These are phyloP conservation scores for Ptychadena robeensis DNA, from an alignment of 2,797 vertebrate genomes.

Conservation along the genomic window DNA sequence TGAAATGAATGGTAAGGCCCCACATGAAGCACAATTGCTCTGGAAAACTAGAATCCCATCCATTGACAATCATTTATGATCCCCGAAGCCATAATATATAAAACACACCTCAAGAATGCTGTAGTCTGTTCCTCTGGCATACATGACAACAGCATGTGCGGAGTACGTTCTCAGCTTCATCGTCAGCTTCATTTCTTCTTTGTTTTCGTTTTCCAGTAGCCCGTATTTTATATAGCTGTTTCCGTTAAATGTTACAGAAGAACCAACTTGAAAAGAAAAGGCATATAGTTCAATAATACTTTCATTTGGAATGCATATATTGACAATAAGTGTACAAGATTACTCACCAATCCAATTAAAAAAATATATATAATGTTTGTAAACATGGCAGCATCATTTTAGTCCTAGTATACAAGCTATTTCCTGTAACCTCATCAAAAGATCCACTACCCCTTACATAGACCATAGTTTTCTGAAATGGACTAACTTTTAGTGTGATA, in stretches of 20 bases:
- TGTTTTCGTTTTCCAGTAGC: constrained; percentile 93
- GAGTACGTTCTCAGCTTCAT: constrained; percentile 90
- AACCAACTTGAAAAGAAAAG: constrained; percentile 72
- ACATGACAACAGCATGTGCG: constrained; percentile 92
- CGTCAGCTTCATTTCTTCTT: constrained; percentile 93
- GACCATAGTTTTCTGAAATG: too few relatives aligned
- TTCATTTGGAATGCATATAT: constrained; percentile 3
- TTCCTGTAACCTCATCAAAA: too few relatives aligned
- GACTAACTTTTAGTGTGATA: too few relatives aligned
- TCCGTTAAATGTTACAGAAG: constrained; percentile 90
- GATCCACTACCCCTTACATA: too few relatives aligned
- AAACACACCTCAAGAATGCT: constrained; percentile 91
- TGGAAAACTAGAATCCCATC: not conserved
- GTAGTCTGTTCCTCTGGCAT: constrained; percentile 95
- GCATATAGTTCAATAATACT: not conserved
- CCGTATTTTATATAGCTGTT: constrained; percentile 91
- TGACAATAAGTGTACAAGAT: too few relatives aligned
- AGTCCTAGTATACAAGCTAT: too few relatives aligned
- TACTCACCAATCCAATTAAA: too few relatives aligned
- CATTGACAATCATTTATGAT: not conserved
- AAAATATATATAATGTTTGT: too few relatives aligned
- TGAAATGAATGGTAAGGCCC: too few relatives aligned
- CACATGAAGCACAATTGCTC: not conserved
- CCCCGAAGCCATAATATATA: not conserved
- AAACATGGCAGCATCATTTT: too few relatives aligned